These are phyloP conservation scores for Acanthurus leucopareius DNA, from an alignment of 2,797 vertebrate species.

Conservation along the genomic window DNA sequence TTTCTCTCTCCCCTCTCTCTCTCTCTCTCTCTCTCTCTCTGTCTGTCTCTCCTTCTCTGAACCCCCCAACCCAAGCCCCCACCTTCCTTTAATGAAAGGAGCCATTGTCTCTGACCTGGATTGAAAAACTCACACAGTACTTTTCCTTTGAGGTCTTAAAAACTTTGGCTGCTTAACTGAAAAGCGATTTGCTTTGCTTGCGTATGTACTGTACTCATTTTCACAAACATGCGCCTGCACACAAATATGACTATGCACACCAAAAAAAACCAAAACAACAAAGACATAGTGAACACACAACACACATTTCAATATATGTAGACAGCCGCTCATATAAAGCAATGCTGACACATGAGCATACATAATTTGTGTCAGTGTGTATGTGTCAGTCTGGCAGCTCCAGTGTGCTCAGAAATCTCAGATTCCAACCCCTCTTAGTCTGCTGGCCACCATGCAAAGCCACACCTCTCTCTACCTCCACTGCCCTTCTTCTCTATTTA, in stretches of 20 bases:
- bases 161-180: constrained; percentile 52
- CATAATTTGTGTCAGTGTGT: constrained; percentile 12
- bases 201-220: constrained; percentile 23
- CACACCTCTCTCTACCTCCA: constrained; percentile 72
- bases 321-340: not conserved
- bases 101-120: constrained; percentile 77
- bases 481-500: constrained; percentile 60
- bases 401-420: constrained; percentile 59
- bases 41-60: constrained; percentile 34
- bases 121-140: constrained; percentile 69
- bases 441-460: constrained; percentile 56
- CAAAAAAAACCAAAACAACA: not conserved
- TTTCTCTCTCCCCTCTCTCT: constrained; percentile 17
- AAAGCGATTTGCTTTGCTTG: constrained; percentile 40
- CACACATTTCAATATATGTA: not conserved
- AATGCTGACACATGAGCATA: constrained; percentile 3
- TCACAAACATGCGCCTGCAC: not conserved
- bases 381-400: constrained; percentile 6
- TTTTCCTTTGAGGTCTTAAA: constrained; percentile 72
- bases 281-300: not conserved
- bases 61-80: constrained; percentile 34
- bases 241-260: not conserved
- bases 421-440: constrained; percentile 70
- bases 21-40: constrained; percentile 11
- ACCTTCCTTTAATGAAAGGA: constrained; percentile 72